Base-by-base conservation (phyloP, 92 coral and sea anemone genomes). In the Siderastrea siderea region DNA sequence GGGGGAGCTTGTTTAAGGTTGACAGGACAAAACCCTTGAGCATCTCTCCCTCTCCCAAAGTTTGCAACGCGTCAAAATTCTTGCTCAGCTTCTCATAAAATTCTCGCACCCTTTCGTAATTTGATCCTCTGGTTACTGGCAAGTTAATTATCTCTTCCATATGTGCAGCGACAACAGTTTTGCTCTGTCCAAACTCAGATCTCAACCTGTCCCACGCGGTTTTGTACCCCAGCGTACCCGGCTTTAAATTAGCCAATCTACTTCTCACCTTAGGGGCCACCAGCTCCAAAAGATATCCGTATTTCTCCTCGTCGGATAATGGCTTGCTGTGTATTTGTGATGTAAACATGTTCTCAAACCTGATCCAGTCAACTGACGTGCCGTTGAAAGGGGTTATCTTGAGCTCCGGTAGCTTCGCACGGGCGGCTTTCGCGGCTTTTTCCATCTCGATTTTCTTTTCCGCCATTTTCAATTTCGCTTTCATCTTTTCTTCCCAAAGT, bases 261-360 rank as follows among this genome's bases (percentile, higher is more conserved):
- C 75, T 81, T 79, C 87, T 79, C 62, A 79, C 93, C 90, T 80
- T 77, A 12, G 68, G 67, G 71, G 52, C 57, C 66, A 84, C 89
- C 52, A 79, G 67, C 58, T 86, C 89, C 62, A 85, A 12, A 47
- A 85, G 81, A 63, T 85, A 85, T 14, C 92, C 84, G 49, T 84
- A 83, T 46, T 89, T 83, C 51, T 84, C 74, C 65, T 74, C 78
- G 47, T 75, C 53, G n/a, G 86, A 68, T 38, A 89, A 74, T 15
- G 85, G 19, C 43, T 78, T 85, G 49, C n/a, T 19, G 60, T 79
- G 76, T 17, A 90, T 78, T 78, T 91, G 94, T 6, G 94, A 72
- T 58, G 80, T 55, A 70, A 90, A 91, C 94, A 91, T 91, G 63
- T 86, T 86, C 51, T 91, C 85, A 71, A 91, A 91, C 83, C 94